phyloP scores from a whole-genome alignment of 2,113 vertebrate genomes.

The Hystrix cristata region DNA sequence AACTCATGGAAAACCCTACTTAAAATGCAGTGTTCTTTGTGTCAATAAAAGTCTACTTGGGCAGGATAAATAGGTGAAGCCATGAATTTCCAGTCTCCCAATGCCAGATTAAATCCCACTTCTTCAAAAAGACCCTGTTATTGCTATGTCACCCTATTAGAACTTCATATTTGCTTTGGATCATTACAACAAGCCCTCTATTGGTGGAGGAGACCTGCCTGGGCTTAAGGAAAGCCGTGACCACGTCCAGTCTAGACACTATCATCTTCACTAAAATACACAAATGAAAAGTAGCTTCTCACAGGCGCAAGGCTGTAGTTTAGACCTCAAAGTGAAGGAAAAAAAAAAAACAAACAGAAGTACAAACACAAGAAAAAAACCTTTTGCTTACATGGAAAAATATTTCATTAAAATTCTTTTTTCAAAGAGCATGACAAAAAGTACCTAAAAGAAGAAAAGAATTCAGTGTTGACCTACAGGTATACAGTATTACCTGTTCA shows the following conservation, averaged over 20 bases:
- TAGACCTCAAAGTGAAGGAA: conserved; percentile 24
- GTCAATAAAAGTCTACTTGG: conserved; percentile 59
- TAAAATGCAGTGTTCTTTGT: conserved; percentile 47
- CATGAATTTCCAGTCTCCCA: conserved; percentile 66
- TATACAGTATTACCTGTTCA: neutral
- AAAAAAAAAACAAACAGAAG: conserved; percentile 35
- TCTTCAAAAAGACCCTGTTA: conserved; percentile 73
- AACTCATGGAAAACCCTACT: conserved; percentile 75
- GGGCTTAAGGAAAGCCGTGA: conserved; percentile 72
- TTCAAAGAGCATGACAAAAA: conserved; percentile 4
- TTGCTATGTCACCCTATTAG: conserved; percentile 27
- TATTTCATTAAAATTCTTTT: conserved; percentile 3
- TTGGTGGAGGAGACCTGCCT: conserved; percentile 8
- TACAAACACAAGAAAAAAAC: conserved; percentile 14
- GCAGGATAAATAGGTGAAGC: conserved; percentile 70
- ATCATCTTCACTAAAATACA: conserved; percentile 60
- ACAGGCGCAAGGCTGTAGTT: conserved; percentile 21
- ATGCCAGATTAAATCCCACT: conserved; percentile 73
- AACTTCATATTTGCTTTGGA: conserved; percentile 70
- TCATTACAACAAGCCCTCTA: conserved; percentile 50
- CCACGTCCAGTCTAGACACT: conserved; percentile 73
- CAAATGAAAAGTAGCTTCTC: conserved; percentile 62
- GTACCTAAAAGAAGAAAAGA: neutral
- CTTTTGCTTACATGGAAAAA: conserved; percentile 1
- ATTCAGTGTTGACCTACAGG: neutral